Evolutionary conservation across 2,797 vertebrate species (phyloP), one percentile per base, ranked within the genome.

Genomic region (Gymnodraco acuticeps): DNA sequence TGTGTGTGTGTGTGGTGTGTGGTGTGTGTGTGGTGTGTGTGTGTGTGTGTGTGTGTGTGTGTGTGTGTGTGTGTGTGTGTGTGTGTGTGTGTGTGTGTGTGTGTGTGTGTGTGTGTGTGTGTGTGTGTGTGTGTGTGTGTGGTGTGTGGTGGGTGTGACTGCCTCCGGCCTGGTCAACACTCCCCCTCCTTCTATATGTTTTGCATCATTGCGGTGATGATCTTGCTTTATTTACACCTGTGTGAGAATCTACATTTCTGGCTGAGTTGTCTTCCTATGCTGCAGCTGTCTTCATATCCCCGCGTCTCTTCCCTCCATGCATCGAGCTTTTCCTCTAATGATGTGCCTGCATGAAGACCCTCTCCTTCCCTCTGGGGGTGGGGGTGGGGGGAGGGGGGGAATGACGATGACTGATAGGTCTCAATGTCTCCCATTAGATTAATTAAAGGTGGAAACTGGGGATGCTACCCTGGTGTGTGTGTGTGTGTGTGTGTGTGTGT

Each of bases 341-440:
- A 89, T 71, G 70, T 68, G 65, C 76, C 71, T 82, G 78, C 72
- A 75, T 61, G 51, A 74, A 62, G 66, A 66, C 61, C 73, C 58
- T 47, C 47, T 59, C 33, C 80, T 60, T 63, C 52, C 56, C 50
- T 84, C 62, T 78, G 58, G 60, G 17, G 47, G 20, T n/a, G n/a
- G 56, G 27, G 50, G 50, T 38, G 50, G 50, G 50, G 38, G 50
- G 42, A 17, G 47, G 20, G 54, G 27, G 50, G 47, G 31, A 45
- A 4, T 27, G 27, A 27, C 27, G 4, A 48, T 77, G 76, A 76
- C 69, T 70, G 70, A 90, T 82, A 80, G 74, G 84, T 83, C 74
- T 89, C 75, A 84, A 87, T 77, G 86, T 87, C 83, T 69, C 73
- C 61, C 66, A 66, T 53, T 73, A 87, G 84, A 72, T 85, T 86